These are phyloP conservation scores for Sturnus vulgaris DNA, from an alignment of 2,113 vertebrate species.

Conservation along the genomic window DNA sequence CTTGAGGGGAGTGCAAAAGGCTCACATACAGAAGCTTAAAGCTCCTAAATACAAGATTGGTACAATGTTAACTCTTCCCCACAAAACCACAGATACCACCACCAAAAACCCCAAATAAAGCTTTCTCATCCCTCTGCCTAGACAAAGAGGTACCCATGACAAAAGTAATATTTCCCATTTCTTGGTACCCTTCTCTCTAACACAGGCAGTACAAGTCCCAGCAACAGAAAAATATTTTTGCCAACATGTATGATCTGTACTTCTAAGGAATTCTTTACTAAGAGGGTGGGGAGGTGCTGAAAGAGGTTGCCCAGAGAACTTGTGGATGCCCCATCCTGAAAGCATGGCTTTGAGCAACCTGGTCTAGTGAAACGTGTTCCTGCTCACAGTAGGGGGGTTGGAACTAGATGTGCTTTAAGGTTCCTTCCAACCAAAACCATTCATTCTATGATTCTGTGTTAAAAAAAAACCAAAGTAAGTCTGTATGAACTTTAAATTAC, in stretches of 20 bases:
- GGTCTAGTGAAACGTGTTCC: neutral
- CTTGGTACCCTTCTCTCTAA: neutral
- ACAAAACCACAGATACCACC: neutral
- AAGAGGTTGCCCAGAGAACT: neutral
- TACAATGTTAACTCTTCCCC: neutral
- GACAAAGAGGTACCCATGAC: neutral
- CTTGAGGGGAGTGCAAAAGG: accelerated
- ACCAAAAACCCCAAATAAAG: neutral
- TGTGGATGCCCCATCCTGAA: neutral
- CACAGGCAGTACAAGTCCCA: neutral
- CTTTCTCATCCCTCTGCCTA: neutral
- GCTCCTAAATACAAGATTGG: neutral
- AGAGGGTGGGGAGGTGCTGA: neutral
- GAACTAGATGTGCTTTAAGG: neutral
- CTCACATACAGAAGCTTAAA: neutral
- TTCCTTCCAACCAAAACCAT: neutral
- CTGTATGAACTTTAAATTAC: neutral
- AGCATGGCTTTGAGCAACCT: neutral
- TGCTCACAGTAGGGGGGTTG: neutral
- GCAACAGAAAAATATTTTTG: neutral
- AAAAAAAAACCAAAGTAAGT: neutral
- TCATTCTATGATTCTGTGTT: neutral
- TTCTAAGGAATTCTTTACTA: neutral
- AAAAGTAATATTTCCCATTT: neutral
- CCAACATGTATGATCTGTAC: neutral